phyloP scores from a whole-genome alignment of 2,888 invertebrate species.

The Drosophila subquinaria region DNA sequence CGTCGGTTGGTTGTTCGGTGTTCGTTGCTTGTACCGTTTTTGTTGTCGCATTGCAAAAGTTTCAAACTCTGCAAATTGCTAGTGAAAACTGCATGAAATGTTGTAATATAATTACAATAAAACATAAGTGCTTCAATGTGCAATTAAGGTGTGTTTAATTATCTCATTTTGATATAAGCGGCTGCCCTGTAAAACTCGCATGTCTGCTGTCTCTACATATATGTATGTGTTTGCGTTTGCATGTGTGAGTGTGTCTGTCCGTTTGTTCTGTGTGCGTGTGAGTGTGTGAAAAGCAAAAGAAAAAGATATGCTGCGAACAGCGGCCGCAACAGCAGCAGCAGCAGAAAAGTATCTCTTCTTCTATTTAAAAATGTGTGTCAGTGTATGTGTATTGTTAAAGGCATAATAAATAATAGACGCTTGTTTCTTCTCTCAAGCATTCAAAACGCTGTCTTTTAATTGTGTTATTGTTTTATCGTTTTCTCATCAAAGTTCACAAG shows the following conservation, averaged over 20 bases:
- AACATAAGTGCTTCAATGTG: constrained; percentile 62
- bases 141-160: constrained; percentile 70
- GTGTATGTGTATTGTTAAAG: constrained; percentile 72
- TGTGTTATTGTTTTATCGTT: constrained; percentile 72
- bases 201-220: constrained; percentile 47
- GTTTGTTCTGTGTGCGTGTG: constrained; percentile 31
- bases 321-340: constrained; percentile 47
- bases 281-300: constrained; percentile 65
- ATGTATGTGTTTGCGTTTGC: constrained; percentile 16
- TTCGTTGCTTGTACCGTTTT: constrained; percentile 34
- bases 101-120: constrained; percentile 66
- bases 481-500: constrained; percentile 63
- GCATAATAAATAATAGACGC: constrained; percentile 74
- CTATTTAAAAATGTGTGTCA: constrained; percentile 81
- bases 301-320: constrained; percentile 70
- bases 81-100: constrained; percentile 63
- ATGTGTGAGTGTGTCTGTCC: constrained; percentile 33
- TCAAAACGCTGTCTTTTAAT: constrained; percentile 60
- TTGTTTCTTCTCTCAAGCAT: constrained; percentile 26
- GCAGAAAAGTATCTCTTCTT: constrained; percentile 76
- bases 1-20: constrained; percentile 49
- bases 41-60: constrained; percentile 55
- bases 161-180: constrained; percentile 28
- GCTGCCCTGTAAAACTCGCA: constrained; percentile 41
- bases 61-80: constrained; percentile 54